Conservation (phyloP, 2,113 vertebrate genomes). For the Tricholaema leucomelas region DNA sequence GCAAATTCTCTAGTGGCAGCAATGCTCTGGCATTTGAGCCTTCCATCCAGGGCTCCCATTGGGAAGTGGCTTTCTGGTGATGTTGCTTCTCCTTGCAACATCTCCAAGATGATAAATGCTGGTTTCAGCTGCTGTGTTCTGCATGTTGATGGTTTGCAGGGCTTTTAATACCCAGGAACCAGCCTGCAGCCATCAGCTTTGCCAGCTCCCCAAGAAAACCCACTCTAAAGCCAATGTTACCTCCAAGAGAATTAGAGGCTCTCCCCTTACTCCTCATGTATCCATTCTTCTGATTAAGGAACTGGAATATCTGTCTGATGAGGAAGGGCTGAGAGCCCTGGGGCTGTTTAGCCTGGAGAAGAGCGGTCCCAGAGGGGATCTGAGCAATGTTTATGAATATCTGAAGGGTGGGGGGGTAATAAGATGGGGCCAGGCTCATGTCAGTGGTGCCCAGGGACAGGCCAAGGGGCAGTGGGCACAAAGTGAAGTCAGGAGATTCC, state of each 20-base stretch:
- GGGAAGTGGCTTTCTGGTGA: neutral
- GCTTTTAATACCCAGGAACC: neutral
- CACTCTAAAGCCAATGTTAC: neutral
- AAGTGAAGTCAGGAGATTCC: too few species aligned
- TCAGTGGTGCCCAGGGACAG: too few species aligned
- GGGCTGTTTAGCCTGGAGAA: too few species aligned
- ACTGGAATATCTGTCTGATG: too few species aligned
- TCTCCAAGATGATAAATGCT: neutral
- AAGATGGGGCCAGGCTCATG: too few species aligned
- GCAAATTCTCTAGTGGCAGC: too few species aligned
- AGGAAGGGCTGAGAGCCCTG: too few species aligned
- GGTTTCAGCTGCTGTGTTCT: neutral
- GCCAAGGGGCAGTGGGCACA: too few species aligned
- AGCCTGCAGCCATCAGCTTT: neutral
- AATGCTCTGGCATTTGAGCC: neutral
- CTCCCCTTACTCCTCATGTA: accelerated
- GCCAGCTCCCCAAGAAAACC: neutral
- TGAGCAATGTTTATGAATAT: too few species aligned
- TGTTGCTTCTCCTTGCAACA: accelerated
- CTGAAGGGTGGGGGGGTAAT: too few species aligned
- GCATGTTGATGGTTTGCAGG: neutral
- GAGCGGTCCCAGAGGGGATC: too few species aligned
- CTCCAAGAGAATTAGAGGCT: neutral
- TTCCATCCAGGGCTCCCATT: neutral
- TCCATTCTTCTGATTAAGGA: neutral